phyloP scores from a whole-genome alignment of 2,888 invertebrate genomes.

The Caenorhabditis sp. region DNA sequence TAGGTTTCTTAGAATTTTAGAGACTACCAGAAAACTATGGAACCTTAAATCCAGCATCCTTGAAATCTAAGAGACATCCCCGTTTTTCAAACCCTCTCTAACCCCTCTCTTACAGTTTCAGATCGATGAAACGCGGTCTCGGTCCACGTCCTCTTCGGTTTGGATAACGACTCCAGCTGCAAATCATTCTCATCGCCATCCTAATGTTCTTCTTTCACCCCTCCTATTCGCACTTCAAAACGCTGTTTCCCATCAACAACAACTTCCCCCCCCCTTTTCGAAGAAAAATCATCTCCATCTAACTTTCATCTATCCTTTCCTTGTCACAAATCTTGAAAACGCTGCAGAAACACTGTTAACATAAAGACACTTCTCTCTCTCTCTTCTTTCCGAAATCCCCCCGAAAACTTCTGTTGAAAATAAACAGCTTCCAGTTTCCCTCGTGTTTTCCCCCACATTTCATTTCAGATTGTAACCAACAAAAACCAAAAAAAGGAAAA shows the following conservation, averaged over 20 bases:
- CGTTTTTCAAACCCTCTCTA: neutral
- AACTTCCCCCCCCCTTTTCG: constrained; percentile 3
- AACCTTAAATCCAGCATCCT: too few species aligned
- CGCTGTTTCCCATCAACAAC: constrained; percentile 16
- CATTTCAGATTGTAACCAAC: neutral
- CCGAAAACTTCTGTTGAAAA: constrained; percentile 23
- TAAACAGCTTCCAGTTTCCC: constrained; percentile 42
- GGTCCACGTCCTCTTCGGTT: constrained; percentile 77
- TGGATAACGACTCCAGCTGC: constrained; percentile 57
- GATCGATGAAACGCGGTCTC: constrained; percentile 75
- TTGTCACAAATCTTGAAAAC: constrained; percentile 19
- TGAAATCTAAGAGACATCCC: too few species aligned
- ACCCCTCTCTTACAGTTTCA: constrained; percentile 39
- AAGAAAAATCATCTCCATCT: constrained; percentile 13
- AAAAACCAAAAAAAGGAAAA: neutral
- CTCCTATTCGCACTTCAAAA: constrained; percentile 12
- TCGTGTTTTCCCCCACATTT: neutral
- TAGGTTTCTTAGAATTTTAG: too few species aligned
- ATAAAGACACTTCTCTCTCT: constrained; percentile 10
- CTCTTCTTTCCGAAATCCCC: constrained; percentile 11
- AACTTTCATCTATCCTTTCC: constrained; percentile 14
- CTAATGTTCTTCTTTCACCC: constrained; percentile 15
- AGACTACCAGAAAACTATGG: too few species aligned
- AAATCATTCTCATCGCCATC: constrained; percentile 5
- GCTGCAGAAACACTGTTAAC: constrained; percentile 50